A percentile compares a stretch with the other conserved stretches of the same genome.
Evolutionary conservation across 2,113 vertebrate species (phyloP).

Genomic region (Candoia aspera): DNA sequence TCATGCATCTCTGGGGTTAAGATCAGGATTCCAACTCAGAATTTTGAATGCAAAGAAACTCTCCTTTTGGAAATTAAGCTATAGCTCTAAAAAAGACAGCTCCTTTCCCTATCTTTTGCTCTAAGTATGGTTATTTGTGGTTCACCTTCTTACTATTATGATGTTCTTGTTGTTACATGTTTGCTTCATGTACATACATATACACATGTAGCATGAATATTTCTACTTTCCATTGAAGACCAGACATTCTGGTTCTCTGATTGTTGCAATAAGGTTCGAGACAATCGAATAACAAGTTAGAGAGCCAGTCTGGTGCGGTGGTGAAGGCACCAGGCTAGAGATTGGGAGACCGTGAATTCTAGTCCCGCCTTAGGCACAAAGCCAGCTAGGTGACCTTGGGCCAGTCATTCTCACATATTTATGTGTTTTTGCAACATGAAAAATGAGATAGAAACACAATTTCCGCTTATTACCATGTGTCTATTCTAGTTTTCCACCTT

Average conservation of each 20-base stretch:
- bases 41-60: background rate
- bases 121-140: background rate
- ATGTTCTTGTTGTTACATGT: background rate
- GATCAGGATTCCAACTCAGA: background rate
- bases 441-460: background rate
- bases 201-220: background rate
- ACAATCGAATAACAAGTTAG: accelerated
- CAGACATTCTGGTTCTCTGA: conserved; percentile 8
- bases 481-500: background rate
- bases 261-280: conserved; percentile 10
- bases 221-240: background rate
- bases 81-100: background rate
- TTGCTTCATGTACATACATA: background rate
- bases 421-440: conserved; percentile 38
- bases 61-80: background rate
- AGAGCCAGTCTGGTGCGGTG: too few species aligned
- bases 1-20: background rate
- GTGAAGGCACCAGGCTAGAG: too few species aligned
- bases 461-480: background rate
- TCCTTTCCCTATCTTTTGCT: background rate
- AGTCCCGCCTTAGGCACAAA: too few species aligned
- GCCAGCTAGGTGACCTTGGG: too few species aligned
- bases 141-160: background rate
- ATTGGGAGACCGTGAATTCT: too few species aligned
- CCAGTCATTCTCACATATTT: background rate